These are phyloP conservation scores for Pantala flavescens DNA, from an alignment of 1,140 invertebrate genomes.

Conservation along the genomic window DNA sequence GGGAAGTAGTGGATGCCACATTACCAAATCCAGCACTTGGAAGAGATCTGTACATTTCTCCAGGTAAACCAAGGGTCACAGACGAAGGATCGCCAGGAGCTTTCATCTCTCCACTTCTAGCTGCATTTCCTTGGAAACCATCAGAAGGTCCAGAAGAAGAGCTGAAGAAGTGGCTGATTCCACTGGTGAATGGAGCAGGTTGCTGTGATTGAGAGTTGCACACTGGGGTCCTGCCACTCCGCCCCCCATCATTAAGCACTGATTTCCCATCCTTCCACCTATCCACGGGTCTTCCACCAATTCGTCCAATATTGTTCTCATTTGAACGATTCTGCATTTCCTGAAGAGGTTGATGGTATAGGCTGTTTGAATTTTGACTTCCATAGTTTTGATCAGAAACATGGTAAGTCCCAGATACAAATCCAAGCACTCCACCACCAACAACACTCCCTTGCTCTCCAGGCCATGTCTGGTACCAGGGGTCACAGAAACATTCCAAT, in stretches of 20 bases:
- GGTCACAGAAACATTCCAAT: background rate
- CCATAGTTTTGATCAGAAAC: constrained; percentile 2
- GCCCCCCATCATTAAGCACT: background rate
- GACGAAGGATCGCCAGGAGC: background rate
- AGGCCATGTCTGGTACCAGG: background rate
- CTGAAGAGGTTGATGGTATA: background rate
- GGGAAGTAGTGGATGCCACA: constrained; percentile 17
- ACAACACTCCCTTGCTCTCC: background rate
- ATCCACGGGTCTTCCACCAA: background rate
- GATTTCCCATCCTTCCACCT: background rate
- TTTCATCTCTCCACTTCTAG: background rate
- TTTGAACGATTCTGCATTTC: background rate
- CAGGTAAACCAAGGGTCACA: background rate
- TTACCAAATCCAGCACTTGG: background rate
- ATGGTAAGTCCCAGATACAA: background rate
- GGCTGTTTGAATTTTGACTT: background rate
- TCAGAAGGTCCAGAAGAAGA: background rate
- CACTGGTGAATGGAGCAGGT: background rate
- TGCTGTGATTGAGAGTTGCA: background rate
- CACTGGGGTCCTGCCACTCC: background rate
- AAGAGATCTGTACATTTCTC: background rate
- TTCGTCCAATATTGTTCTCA: background rate
- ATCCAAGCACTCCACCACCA: background rate
- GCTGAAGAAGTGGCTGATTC: background rate
- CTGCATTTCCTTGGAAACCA: background rate